Evolutionary conservation across 2,113 vertebrate genomes (phyloP), one percentile per base, ranked within the genome.

Genomic region (Motacilla alba): DNA sequence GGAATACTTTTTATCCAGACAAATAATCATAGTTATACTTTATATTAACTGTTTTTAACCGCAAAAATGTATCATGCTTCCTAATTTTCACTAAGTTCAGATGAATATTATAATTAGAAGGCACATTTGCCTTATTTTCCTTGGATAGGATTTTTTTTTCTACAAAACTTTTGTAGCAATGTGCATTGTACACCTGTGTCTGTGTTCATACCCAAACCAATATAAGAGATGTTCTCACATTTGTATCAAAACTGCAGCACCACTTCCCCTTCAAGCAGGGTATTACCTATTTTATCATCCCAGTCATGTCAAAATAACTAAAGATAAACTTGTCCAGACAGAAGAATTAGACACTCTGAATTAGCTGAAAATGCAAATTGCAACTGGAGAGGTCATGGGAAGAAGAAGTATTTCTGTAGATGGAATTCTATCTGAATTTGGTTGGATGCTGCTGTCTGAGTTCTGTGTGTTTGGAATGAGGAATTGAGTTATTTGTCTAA

Each of bases 111-210:
- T 83, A 19, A 20, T 53, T 86, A 39, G 30, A 52, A 41, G 30
- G 27, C 37, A 41, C 0, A 0, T 2, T 73, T 85, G 10, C 15
- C 31, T 62, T 69, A 13, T 43, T 89, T 72, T 72, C 13, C 46
- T 16, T 44, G 22, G 3, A 18, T 22, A 64, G 7, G 11, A 8
- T 7, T 33, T 58, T 37, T 55, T 84, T 66, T 59, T 16, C 37
- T 41, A 21, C 16, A 22, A 20, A 83, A 64, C 6, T 67, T 74
- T 6, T 75, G 7, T 44, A 69, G 14, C 43, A 35, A 0, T 21
- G 2, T 66, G 21, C 27, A 11, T 16, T 50, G 12, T 55, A 22
- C 13, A 15, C 6, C 11, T 62, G 7, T 80, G 20, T 60, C 27
- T 41, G 43, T 63, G 24, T 64, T 75, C 2, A 7, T 39, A 46